These are phyloP conservation scores for Eriocheir sinensis DNA, from an alignment of 1,140 invertebrate species.

Conservation along the genomic window DNA sequence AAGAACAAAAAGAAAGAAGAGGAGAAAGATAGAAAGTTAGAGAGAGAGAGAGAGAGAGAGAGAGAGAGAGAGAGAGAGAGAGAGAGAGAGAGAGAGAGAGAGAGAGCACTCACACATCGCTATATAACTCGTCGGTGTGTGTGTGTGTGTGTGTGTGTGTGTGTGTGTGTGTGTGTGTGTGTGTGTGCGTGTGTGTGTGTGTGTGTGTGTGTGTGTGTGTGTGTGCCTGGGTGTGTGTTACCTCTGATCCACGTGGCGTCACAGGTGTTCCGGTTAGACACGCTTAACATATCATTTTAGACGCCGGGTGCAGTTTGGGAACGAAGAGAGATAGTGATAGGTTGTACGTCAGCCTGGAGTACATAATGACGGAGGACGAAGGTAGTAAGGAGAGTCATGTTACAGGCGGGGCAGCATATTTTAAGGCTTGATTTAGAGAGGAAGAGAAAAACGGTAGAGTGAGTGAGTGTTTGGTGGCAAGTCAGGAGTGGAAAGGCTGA, in stretches of 20 bases:
- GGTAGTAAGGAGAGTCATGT: too few relatives aligned
- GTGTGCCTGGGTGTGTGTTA: not conserved
- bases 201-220: too few relatives aligned
- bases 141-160: not conserved
- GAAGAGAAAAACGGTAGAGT: not conserved
- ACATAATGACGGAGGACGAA: too few relatives aligned
- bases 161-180: not conserved
- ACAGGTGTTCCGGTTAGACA: too few relatives aligned
- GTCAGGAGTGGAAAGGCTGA: not conserved
- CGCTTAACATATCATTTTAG: too few relatives aligned
- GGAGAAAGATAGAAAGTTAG: too few relatives aligned
- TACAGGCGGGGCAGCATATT: too few relatives aligned
- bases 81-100: slow-evolving; percentile 6
- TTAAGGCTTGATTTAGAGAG: not conserved
- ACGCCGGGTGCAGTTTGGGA: too few relatives aligned
- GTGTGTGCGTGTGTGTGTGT: not conserved
- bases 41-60: not conserved
- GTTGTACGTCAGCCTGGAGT: too few relatives aligned
- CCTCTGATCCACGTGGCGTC: too few relatives aligned
- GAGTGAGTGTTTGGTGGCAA: not conserved
- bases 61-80: not conserved
- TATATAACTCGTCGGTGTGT: not conserved
- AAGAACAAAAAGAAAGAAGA: not conserved
- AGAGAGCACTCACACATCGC: not conserved
- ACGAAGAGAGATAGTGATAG: too few relatives aligned